Conservation (phyloP, 2,113 vertebrate species). For the Brachirus orientalis region DNA sequence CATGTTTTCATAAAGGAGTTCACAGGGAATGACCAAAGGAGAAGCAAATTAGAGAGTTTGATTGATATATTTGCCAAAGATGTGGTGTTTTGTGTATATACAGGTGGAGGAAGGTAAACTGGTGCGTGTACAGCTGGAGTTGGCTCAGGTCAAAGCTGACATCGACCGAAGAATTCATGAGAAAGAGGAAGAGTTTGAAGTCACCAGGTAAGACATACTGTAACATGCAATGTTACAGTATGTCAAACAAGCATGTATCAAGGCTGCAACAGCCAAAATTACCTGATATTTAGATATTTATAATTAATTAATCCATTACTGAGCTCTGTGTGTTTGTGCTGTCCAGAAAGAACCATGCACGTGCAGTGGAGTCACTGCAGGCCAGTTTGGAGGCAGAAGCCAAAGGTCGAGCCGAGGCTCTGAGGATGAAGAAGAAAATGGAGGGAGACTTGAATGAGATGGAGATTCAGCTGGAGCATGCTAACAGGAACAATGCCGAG, state of each 20-base stretch:
- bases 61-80: background rate
- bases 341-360: constrained; percentile 82
- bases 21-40: too few relatives aligned
- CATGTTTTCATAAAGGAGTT: too few relatives aligned
- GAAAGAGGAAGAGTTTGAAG: constrained; percentile 83
- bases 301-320: too few relatives aligned
- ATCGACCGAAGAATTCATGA: constrained; percentile 73
- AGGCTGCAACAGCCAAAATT: background rate
- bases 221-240: too few relatives aligned
- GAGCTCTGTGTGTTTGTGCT: background rate
- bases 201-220: constrained; percentile 59
- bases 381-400: constrained; percentile 82
- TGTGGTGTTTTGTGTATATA: constrained; percentile 9
- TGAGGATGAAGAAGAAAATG: constrained; percentile 82
- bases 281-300: too few relatives aligned
- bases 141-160: constrained; percentile 79
- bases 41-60: too few relatives aligned
- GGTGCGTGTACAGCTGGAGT: constrained; percentile 76
- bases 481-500: constrained; percentile 79
- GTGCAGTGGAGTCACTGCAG: constrained; percentile 80
- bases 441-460: constrained; percentile 82
- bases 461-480: constrained; percentile 81
- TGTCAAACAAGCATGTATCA: background rate
- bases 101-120: constrained; percentile 79
- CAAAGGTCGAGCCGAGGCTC: constrained; percentile 78